A percentile compares a stretch with the other conserved stretches of the same genome.
phyloP scores from a whole-genome alignment of 2,113 vertebrate genomes.

The Corydoras maculifer region DNA sequence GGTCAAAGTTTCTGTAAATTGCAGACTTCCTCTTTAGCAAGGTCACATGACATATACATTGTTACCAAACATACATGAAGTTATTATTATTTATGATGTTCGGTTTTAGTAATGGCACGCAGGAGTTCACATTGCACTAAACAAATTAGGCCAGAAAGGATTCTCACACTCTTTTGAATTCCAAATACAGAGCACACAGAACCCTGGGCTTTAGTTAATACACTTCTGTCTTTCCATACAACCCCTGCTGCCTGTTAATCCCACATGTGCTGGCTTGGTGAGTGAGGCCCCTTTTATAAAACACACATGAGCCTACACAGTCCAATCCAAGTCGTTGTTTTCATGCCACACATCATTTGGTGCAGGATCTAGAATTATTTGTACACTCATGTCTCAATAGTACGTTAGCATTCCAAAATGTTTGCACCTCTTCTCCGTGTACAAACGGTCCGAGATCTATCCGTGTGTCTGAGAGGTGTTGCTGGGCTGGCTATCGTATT shows the following conservation, averaged over 20 bases:
- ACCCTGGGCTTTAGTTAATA: constrained; percentile 4
- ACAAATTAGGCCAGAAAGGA: constrained; percentile 1
- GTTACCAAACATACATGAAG: background rate
- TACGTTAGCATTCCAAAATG: background rate
- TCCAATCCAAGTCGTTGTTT: constrained; percentile 20
- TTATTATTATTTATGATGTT: background rate
- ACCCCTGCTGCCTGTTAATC: background rate
- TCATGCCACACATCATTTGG: background rate
- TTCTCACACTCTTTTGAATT: constrained; percentile 6
- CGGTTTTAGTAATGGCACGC: background rate
- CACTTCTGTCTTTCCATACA: background rate
- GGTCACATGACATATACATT: background rate
- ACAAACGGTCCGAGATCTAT: background rate
- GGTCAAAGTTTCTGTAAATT: background rate
- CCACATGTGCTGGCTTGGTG: constrained; percentile 2
- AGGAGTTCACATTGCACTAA: background rate
- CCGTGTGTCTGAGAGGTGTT: constrained; percentile 10
- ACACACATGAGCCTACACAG: constrained; percentile 9
- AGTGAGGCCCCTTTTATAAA: constrained; percentile 1
- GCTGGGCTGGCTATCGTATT: constrained; percentile 15
- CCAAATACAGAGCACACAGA: background rate
- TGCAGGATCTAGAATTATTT: background rate
- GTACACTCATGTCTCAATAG: constrained; percentile 41
- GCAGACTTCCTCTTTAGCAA: background rate
- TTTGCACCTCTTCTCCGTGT: background rate